These are phyloP conservation scores for Temnothorax longispinosus DNA, from an alignment of 1,140 invertebrate genomes.

Conservation along the genomic window DNA sequence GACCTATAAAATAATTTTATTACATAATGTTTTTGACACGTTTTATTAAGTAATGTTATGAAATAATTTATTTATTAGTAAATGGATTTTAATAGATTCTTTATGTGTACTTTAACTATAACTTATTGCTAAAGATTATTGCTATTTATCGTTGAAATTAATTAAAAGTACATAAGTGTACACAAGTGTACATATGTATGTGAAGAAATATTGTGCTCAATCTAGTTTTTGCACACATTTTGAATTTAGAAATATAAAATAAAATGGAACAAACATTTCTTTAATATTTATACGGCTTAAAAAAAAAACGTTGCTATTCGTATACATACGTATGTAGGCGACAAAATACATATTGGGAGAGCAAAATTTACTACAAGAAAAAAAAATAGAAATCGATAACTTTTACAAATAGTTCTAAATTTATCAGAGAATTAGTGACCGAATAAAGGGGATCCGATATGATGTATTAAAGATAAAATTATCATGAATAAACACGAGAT, in stretches of 20 bases:
- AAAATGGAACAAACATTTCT: neutral
- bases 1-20: neutral
- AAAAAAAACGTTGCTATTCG: neutral
- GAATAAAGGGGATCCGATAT: neutral
- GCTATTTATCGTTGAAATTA: neutral
- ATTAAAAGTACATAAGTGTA: neutral
- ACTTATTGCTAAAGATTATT: neutral
- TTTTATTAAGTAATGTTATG: neutral
- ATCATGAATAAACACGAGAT: slow-evolving; percentile 22
- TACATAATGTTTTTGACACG: no score
- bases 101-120: neutral
- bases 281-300: neutral
- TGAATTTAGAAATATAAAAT: neutral
- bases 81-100: neutral
- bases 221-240: neutral
- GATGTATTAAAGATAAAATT: neutral
- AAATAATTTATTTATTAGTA: neutral
- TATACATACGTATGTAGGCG: no score
- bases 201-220: neutral
- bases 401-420: neutral
- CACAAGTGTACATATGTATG: no score
- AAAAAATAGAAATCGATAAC: slow-evolving; percentile 4
- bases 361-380: neutral
- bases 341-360: neutral
- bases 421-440: neutral